phyloP scores from a whole-genome alignment of 2,797 vertebrate species.

The Melanotaenia maccullochi region DNA sequence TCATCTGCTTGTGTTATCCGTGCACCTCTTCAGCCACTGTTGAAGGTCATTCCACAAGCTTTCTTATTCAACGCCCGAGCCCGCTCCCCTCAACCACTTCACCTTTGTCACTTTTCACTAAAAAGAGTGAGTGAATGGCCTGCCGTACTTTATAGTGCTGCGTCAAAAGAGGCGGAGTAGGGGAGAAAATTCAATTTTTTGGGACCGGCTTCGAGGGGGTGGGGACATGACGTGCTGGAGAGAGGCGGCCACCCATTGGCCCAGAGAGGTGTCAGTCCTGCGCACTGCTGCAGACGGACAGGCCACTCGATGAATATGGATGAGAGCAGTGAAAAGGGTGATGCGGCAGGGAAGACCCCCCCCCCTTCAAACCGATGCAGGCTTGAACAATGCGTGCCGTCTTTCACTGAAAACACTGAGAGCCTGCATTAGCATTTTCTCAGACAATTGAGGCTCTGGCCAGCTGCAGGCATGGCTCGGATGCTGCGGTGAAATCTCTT shows the following conservation, averaged over 20 bases:
- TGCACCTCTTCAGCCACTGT: conserved; percentile 66
- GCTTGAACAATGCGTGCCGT: conserved; percentile 85
- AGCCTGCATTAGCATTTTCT: conserved; percentile 85
- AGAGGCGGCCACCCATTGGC: conserved; percentile 78
- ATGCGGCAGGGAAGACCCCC: conserved; percentile 85
- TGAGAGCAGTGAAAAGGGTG: conserved; percentile 88
- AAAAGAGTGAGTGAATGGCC: conserved; percentile 78
- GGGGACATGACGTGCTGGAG: conserved; percentile 72
- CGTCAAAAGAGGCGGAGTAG: conserved; percentile 86
- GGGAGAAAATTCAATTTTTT: conserved; percentile 77
- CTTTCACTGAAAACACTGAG: conserved; percentile 85
- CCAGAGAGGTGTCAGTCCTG: conserved; percentile 78
- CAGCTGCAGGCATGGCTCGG: conserved; percentile 85
- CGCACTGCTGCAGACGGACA: conserved; percentile 85
- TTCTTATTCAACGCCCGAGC: conserved; percentile 42
- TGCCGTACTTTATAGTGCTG: conserved; percentile 87
- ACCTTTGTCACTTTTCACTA: conserved; percentile 77
- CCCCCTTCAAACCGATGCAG: conserved; percentile 84
- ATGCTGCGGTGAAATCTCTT: conserved; percentile 84
- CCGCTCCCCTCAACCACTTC: conserved; percentile 56
- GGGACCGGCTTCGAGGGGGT: conserved; percentile 71
- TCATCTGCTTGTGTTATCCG: conserved; percentile 72
- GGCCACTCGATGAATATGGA: conserved; percentile 89
- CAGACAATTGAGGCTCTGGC: conserved; percentile 84
- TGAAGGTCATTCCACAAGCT: conserved; percentile 77